phyloP scores from a whole-genome alignment of 2,113 vertebrate genomes.

The Theristicus caerulescens region DNA sequence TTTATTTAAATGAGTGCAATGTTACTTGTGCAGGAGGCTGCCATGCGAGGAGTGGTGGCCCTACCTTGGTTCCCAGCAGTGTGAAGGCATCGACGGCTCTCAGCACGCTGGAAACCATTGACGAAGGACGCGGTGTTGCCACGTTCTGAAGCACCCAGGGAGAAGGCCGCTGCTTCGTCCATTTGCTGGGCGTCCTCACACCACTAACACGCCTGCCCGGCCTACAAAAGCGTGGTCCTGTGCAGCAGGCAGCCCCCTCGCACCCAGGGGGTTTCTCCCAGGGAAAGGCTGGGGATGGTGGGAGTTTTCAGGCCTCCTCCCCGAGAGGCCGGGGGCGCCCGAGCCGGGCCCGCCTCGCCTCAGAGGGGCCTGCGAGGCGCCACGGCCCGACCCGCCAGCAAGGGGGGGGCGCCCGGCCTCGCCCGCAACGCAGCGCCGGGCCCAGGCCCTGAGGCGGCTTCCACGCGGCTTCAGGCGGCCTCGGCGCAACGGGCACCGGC shows the following conservation, averaged over 20 bases:
- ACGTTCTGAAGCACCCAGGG: fast-evolving
- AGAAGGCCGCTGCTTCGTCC: no score
- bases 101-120: neutral
- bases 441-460: no score
- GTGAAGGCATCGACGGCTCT: neutral
- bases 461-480: neutral
- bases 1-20: neutral
- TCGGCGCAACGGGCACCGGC: no score
- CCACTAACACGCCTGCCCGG: no score
- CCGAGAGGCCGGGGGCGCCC: fast-evolving
- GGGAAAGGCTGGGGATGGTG: fast-evolving
- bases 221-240: fast-evolving
- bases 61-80: fast-evolving
- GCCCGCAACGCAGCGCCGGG: no score
- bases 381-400: fast-evolving
- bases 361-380: neutral
- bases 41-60: neutral
- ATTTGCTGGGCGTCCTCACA: fast-evolving
- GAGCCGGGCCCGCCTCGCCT: no score
- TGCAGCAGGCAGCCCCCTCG: neutral
- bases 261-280: neutral
- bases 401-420: neutral
- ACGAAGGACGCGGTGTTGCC: fast-evolving
- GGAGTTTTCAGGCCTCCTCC: no score
- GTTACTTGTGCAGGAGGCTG: neutral